Percentiles rank a stretch among this genome's conserved stretches.
Conservation (phyloP, 1,140 invertebrate species). For the Steinernema feltiae region DNA sequence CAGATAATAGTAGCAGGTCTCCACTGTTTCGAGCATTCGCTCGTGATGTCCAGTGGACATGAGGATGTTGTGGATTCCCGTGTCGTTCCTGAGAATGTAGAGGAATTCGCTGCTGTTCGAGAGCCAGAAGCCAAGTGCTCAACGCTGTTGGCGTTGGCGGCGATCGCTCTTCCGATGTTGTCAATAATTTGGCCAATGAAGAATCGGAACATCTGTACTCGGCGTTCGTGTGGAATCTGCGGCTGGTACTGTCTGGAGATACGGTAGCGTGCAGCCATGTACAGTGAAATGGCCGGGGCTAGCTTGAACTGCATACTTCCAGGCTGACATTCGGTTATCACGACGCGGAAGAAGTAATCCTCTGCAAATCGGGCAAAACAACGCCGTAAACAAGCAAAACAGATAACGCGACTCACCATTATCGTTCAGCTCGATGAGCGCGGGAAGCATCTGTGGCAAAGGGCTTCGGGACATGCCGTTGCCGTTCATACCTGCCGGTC, state of each 20-base stretch:
- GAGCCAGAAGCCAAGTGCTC: slow-evolving; percentile 44
- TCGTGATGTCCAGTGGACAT: background rate
- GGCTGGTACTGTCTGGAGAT: slow-evolving; percentile 37
- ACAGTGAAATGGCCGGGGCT: slow-evolving; percentile 51
- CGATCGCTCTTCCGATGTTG: slow-evolving; percentile 27
- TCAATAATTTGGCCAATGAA: slow-evolving; percentile 16
- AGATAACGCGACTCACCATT: background rate
- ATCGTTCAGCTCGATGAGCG: background rate
- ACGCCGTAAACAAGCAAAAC: background rate
- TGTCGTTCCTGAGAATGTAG: slow-evolving; percentile 44
- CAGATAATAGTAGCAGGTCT: background rate
- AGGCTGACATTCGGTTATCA: background rate
- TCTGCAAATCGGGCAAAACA: background rate
- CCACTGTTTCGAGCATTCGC: background rate
- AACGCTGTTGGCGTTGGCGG: background rate
- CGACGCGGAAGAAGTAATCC: background rate
- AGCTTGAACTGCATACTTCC: slow-evolving; percentile 30
- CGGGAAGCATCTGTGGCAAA: background rate
- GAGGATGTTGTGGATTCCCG: slow-evolving; percentile 31
- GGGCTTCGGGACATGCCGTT: background rate
- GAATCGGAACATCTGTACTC: slow-evolving; percentile 26
- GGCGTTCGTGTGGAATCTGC: slow-evolving; percentile 23
- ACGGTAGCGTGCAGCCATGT: slow-evolving; percentile 45
- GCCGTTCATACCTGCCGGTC: background rate
- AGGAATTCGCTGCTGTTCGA: slow-evolving; percentile 47